phyloP scores from a whole-genome alignment of 64 coral and sea anemone genomes.

The Montipora sp. region DNA sequence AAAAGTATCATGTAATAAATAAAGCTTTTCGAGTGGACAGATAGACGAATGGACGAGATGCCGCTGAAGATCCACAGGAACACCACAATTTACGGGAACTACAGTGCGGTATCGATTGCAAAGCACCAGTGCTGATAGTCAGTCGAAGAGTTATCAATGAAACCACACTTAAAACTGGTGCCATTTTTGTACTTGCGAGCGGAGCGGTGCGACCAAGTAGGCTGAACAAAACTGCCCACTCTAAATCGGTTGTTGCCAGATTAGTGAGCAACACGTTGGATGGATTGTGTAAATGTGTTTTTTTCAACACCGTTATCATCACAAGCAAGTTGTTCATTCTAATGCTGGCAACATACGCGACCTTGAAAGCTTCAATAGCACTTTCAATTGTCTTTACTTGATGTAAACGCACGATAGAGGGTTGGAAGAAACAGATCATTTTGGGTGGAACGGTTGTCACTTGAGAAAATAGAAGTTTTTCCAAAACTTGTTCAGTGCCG shows the following conservation, averaged over 20 bases:
- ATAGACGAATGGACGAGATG: neutral
- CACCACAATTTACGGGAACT: neutral
- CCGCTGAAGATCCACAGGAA: neutral
- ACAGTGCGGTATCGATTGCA: slow-evolving; percentile 8
- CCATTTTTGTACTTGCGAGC: neutral
- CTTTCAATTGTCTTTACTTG: neutral
- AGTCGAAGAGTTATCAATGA: slow-evolving; percentile 8
- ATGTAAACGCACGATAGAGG: neutral
- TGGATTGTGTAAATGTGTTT: neutral
- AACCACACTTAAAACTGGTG: neutral
- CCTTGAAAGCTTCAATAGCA: slow-evolving; percentile 16
- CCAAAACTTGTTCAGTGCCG: no score
- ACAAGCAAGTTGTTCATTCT: slow-evolving; percentile 43
- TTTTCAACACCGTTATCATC: slow-evolving; percentile 8
- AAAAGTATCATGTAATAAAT: neutral
- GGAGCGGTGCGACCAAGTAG: slow-evolving; percentile 4
- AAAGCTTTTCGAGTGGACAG: neutral
- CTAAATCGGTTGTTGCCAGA: slow-evolving; percentile 8
- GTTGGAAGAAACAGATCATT: neutral
- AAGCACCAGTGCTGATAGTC: neutral
- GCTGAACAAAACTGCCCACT: neutral
- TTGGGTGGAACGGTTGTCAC: neutral
- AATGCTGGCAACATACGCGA: neutral
- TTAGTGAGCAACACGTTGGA: slow-evolving; percentile 45
- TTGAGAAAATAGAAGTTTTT: neutral